Evolutionary conservation across 1,140 invertebrate species (phyloP).

Genomic region (Caerostris extrusa): DNA sequence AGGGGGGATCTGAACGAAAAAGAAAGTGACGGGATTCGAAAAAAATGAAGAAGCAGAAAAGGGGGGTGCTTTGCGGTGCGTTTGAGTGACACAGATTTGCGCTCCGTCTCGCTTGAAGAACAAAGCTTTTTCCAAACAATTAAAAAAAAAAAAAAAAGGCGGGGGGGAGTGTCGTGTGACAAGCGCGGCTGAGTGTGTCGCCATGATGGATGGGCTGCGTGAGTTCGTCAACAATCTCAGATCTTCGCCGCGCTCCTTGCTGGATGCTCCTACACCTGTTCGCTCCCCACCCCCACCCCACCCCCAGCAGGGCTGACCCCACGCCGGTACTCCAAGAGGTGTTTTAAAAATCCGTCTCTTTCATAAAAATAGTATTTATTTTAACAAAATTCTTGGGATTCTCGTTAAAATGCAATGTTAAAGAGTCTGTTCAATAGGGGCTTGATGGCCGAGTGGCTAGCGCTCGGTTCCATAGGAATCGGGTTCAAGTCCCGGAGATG

Average conservation of each 20-base stretch:
- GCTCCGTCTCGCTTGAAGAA: constrained; percentile 45
- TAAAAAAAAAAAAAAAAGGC: background rate
- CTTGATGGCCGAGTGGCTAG: too few relatives aligned
- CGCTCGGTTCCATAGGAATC: too few relatives aligned
- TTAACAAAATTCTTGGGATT: too few relatives aligned
- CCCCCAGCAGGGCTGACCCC: too few relatives aligned
- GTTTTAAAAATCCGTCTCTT: too few relatives aligned
- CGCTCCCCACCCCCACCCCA: too few relatives aligned
- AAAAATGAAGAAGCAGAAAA: background rate
- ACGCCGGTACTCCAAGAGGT: too few relatives aligned
- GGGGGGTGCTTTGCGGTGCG: constrained; percentile 1
- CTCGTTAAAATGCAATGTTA: too few relatives aligned
- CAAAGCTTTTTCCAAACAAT: constrained; percentile 56
- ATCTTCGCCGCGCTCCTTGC: constrained; percentile 59
- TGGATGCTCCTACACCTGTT: constrained; percentile 42
- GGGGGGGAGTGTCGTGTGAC: constrained; percentile 61
- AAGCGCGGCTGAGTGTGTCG: constrained; percentile 73
- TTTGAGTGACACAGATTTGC: constrained; percentile 70
- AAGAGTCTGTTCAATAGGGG: too few relatives aligned
- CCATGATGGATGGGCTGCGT: constrained; percentile 69
- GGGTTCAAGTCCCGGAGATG: too few relatives aligned
- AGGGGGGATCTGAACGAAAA: constrained; percentile 17
- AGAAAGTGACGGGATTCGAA: background rate
- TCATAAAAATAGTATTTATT: too few relatives aligned
- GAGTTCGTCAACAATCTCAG: constrained; percentile 70